Conservation (phyloP, 2,797 vertebrate species). For the Oreochromis grahami region DNA sequence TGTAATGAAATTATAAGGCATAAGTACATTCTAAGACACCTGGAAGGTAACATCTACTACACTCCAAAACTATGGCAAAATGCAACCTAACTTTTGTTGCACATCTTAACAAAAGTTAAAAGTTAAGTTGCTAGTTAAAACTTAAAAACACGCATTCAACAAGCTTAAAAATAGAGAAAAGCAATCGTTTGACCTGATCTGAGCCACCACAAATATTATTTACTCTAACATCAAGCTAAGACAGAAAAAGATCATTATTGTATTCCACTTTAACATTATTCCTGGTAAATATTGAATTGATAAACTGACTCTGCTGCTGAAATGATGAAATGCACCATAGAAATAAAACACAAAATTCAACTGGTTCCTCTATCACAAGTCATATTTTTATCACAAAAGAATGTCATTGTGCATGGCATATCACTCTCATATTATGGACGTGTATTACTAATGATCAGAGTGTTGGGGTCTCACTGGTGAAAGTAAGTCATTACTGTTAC, state of each 20-base stretch:
- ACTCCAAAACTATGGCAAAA: background rate
- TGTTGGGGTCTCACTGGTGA: background rate
- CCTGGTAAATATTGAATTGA: background rate
- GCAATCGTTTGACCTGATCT: background rate
- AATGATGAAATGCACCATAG: background rate
- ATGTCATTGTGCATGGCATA: background rate
- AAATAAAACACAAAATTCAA: background rate
- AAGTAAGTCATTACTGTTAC: background rate
- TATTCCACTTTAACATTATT: background rate
- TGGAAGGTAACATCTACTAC: background rate
- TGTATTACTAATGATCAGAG: background rate
- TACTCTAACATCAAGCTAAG: background rate
- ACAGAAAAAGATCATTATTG: background rate
- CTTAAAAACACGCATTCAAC: background rate
- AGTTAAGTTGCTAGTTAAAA: too few species aligned
- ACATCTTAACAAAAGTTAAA: background rate
- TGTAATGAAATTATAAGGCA: background rate
- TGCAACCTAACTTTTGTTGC: background rate
- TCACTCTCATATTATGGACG: background rate
- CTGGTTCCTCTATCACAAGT: background rate
- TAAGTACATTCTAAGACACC: background rate
- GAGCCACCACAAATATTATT: background rate
- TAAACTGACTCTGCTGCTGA: background rate
- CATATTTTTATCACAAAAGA: background rate
- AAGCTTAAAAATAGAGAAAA: background rate